These are phyloP conservation scores for Adelognathus sp. DNA, from an alignment of 2,888 invertebrate genomes.

Conservation along the genomic window DNA sequence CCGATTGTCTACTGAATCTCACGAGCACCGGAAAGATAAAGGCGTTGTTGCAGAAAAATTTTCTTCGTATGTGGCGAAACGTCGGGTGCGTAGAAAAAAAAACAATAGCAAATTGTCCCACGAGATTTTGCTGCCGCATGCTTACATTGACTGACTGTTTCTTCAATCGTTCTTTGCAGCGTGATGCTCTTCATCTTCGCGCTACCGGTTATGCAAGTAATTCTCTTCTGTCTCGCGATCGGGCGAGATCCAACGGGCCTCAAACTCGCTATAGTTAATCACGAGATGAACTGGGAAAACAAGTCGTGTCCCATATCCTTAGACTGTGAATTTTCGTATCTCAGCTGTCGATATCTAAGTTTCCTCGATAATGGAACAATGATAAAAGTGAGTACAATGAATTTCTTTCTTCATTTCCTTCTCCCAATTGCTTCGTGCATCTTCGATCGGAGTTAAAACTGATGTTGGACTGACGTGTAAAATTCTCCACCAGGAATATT, in stretches of 20 bases:
- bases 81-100: conserved; percentile 84
- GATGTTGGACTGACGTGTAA: not conserved
- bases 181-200: conserved; percentile 97
- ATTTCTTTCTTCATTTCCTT: not conserved
- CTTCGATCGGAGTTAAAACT: not conserved
- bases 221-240: conserved; percentile 95
- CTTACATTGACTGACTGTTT: not conserved
- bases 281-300: conserved; percentile 83
- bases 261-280: conserved; percentile 90
- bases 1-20: conserved; percentile 83
- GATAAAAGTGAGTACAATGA: conserved; percentile 82
- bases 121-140: not conserved
- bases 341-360: conserved; percentile 91
- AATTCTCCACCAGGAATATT: conserved; percentile 82
- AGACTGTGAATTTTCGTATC: conserved; percentile 87
- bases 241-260: conserved; percentile 93
- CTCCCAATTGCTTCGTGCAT: not conserved
- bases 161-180: conserved; percentile 68
- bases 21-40: conserved; percentile 93
- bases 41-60: conserved; percentile 93
- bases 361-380: conserved; percentile 89
- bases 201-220: conserved; percentile 96
- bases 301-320: conserved; percentile 82
- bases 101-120: not conserved
- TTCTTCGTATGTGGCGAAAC: conserved; percentile 95